These are phyloP conservation scores for Sanderia malayensis DNA, from an alignment of 30 jellyfish, hydroid and myxozoan species.

Conservation along the genomic window DNA sequence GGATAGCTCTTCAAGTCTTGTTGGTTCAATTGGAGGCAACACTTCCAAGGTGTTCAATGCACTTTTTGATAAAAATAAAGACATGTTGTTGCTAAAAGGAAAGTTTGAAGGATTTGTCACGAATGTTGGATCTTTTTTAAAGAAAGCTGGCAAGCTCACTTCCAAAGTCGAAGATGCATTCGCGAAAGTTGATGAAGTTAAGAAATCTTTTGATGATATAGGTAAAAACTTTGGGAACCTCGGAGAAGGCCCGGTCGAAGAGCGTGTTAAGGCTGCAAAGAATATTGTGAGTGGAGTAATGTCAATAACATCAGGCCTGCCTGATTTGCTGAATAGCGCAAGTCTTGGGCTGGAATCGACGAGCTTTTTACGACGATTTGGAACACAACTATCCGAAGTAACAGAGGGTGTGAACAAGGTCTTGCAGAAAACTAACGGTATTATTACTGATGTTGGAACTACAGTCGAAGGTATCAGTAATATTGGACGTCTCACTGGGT, in stretches of 20 bases:
- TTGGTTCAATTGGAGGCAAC: conserved; percentile 41
- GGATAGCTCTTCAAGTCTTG: conserved; percentile 54
- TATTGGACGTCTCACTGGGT: conserved; percentile 39
- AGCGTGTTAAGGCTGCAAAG: conserved; percentile 79
- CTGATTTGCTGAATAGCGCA: conserved; percentile 53
- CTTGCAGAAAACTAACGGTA: conserved; percentile 52
- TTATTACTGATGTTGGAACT: conserved; percentile 65
- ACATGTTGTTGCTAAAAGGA: conserved; percentile 57
- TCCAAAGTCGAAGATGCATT: conserved; percentile 54
- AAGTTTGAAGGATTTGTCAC: conserved; percentile 73
- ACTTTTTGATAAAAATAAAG: conserved; percentile 64
- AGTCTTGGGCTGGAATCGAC: conserved; percentile 55
- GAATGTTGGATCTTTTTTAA: conserved; percentile 53
- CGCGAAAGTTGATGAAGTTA: conserved; percentile 58
- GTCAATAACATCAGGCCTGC: conserved; percentile 58
- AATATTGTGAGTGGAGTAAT: conserved; percentile 66
- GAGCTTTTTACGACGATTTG: conserved; percentile 72
- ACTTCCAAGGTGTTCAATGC: conserved; percentile 58
- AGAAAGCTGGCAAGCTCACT: conserved; percentile 70
- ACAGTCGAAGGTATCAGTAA: conserved; percentile 47
- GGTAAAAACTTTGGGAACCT: conserved; percentile 32
- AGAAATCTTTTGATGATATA: conserved; percentile 35
- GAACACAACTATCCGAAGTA: conserved; percentile 66
- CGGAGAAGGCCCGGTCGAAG: conserved; percentile 81
- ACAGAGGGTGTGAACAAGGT: conserved; percentile 65